Evolutionary conservation across 2,797 vertebrate genomes (phyloP), one percentile per base, ranked within the genome.

Genomic region (Anabacerthia variegaticeps): DNA sequence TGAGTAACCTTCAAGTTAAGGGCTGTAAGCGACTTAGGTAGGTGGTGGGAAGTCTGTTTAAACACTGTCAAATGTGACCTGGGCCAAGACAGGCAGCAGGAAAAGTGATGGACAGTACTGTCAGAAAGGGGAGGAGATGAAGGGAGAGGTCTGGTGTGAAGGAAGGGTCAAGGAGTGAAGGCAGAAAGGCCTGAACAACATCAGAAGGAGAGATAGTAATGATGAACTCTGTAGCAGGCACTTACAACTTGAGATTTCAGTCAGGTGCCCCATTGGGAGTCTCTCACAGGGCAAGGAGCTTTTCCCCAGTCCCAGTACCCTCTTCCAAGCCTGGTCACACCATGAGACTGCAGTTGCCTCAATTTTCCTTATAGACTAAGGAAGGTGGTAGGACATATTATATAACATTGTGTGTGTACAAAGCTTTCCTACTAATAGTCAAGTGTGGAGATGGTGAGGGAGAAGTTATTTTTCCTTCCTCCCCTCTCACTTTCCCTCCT

Each of bases 291-390:
- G 2, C 55, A 86, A 85, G 32, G 51, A 82, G 24, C 39, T 61
- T 17, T 30, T 84, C 12, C 81, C 7, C 22, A 43, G 28, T 30
- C 24, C 17, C 41, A 76, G 39, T 34, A 73, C 52, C 46, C 49
- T 43, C n/a, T 62, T 27, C 34, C 34, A 51, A 92, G 41, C 49
- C 46, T 49, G 44, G 10, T n/a, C 36, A 48, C 39, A 39, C 26
- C 36, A 28, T 0, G 0, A 26, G 28, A 44, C 22, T n/a, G 26
- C n/a, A 61, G 34, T 30, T 87, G 59, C 71, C 36, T 79, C 0
- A 0, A 32, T 76, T 5, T 84, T 68, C 55, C 62, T 73, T 27
- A 44, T 18, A 63, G 43, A 62, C 26, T 37, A 30, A 21, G 59
- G 39, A 85, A 79, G 8, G 26, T 41, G 37, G 30, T 76, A 48